A percentile compares a stretch with the other conserved stretches of the same genome.
These are phyloP conservation scores for Coelogynopora nodosa DNA, from an alignment of 2,888 invertebrate species.

Conservation along the genomic window DNA sequence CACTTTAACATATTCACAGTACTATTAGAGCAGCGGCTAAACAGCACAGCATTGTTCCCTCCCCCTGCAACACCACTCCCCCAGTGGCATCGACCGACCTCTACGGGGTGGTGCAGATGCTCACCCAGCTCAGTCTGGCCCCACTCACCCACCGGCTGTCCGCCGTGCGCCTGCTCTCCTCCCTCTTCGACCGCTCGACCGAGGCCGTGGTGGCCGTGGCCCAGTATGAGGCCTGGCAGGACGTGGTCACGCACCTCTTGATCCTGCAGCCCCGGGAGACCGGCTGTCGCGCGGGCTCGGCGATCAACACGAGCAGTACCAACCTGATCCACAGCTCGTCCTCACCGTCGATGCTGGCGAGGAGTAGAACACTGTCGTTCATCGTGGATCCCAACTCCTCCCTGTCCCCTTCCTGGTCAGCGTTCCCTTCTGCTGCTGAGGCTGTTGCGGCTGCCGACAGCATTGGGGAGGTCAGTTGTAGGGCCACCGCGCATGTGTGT, in stretches of 20 bases:
- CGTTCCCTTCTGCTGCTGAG: too few relatives aligned
- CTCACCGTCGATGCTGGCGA: background rate
- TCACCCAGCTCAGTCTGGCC: slow-evolving; percentile 40
- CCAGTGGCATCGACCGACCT: slow-evolving; percentile 32
- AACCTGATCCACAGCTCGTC: background rate
- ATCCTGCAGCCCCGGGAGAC: background rate
- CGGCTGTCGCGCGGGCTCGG: background rate
- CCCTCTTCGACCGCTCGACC: slow-evolving; percentile 44
- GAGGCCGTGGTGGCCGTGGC: slow-evolving; percentile 56
- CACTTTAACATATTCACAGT: too few relatives aligned
- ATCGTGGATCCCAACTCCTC: background rate
- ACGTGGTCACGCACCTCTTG: slow-evolving; percentile 59
- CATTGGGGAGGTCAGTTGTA: too few relatives aligned
- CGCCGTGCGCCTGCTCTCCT: slow-evolving; percentile 50
- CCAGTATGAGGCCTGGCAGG: slow-evolving; percentile 66
- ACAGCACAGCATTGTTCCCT: too few relatives aligned
- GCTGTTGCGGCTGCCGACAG: too few relatives aligned
- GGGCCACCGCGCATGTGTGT: too few relatives aligned
- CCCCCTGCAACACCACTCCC: too few relatives aligned
- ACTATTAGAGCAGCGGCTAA: too few relatives aligned
- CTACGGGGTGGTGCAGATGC: slow-evolving; percentile 43
- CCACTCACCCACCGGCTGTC: slow-evolving; percentile 49
- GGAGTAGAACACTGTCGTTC: background rate
- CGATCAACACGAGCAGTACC: background rate
- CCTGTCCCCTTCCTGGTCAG: too few relatives aligned